phyloP scores from a whole-genome alignment of 2,888 invertebrate genomes.

The Pristionchus mayeri region DNA sequence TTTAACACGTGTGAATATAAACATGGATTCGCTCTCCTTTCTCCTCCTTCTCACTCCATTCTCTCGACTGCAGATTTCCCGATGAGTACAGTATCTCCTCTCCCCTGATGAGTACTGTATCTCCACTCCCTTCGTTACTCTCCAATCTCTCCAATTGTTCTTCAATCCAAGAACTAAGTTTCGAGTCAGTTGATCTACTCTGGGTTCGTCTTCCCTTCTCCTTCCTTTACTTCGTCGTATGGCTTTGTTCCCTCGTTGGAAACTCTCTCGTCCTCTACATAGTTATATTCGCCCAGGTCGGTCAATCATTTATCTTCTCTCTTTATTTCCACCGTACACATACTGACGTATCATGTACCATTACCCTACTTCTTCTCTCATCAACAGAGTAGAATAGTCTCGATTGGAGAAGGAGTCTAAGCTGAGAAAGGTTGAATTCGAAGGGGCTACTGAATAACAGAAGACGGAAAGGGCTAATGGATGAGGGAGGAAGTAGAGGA shows the following conservation, averaged over 20 bases:
- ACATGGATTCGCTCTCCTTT: not conserved
- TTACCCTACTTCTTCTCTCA: not conserved
- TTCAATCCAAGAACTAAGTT: not conserved
- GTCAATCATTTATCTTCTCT: not conserved
- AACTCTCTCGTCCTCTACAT: constrained; percentile 73
- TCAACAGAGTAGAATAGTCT: not conserved
- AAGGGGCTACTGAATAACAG: not conserved
- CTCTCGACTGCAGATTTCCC: not conserved
- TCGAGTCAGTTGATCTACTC: constrained; percentile 31
- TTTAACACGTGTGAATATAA: not conserved
- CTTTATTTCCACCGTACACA: not conserved
- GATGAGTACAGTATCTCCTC: not conserved
- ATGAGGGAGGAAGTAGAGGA: not conserved
- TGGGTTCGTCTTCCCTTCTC: constrained; percentile 60
- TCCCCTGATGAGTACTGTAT: not conserved
- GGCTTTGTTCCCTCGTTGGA: constrained; percentile 71
- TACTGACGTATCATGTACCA: not conserved
- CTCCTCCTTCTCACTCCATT: not conserved
- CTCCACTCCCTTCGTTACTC: not conserved
- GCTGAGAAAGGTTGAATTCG: not conserved
- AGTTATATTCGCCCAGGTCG: constrained; percentile 72
- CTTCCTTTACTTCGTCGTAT: constrained; percentile 71
- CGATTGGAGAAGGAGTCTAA: not conserved
- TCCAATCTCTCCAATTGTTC: constrained; percentile 11
- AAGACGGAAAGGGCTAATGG: not conserved